Conservation (phyloP, 2,888 invertebrate species). For the Cyclophora albipunctata region DNA sequence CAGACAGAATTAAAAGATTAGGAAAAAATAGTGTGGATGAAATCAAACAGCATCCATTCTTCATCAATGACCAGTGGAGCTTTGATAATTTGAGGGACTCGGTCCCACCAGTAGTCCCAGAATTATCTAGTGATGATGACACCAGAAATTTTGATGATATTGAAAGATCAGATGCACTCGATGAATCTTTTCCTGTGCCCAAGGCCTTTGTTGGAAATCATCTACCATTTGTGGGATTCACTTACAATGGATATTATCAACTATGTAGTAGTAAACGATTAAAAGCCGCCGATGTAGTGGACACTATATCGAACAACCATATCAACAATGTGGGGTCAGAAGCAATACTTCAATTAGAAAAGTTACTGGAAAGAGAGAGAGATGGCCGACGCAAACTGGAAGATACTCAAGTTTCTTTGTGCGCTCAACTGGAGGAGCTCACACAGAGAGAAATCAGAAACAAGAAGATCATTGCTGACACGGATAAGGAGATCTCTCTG, state of each 20-base stretch:
- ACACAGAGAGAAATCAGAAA: slow-evolving; percentile 85
- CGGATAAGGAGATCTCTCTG: slow-evolving; percentile 90
- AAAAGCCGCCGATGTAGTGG: slow-evolving; percentile 77
- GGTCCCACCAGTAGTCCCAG: slow-evolving; percentile 97
- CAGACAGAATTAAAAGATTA: slow-evolving; percentile 91
- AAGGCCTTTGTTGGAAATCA: slow-evolving; percentile 99
- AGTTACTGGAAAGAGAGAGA: slow-evolving; percentile 83
- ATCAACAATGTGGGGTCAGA: slow-evolving; percentile 77
- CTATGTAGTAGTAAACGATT: slow-evolving; percentile 68
- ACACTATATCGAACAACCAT: slow-evolving; percentile 77
- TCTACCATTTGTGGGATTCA: slow-evolving; percentile 98
- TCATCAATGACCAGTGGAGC: slow-evolving; percentile 97
- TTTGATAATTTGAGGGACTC: slow-evolving; percentile 96
- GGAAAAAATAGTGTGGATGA: slow-evolving; percentile 95
- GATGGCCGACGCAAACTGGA: slow-evolving; percentile 83
- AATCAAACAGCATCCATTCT: slow-evolving; percentile 96
- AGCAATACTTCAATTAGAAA: slow-evolving; percentile 81
- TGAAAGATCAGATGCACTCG: slow-evolving; percentile 93
- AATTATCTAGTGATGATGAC: slow-evolving; percentile 96
- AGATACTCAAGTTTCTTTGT: slow-evolving; percentile 81
- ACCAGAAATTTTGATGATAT: slow-evolving; percentile 99
- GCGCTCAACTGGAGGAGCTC: slow-evolving; percentile 85
- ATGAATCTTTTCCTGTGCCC: slow-evolving; percentile 96
- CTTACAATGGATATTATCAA: slow-evolving; percentile 96
- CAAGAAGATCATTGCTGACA: slow-evolving; percentile 85